Evolutionary conservation across 2,113 vertebrate species (phyloP).

Genomic region (Seriola aureovittata): DNA sequence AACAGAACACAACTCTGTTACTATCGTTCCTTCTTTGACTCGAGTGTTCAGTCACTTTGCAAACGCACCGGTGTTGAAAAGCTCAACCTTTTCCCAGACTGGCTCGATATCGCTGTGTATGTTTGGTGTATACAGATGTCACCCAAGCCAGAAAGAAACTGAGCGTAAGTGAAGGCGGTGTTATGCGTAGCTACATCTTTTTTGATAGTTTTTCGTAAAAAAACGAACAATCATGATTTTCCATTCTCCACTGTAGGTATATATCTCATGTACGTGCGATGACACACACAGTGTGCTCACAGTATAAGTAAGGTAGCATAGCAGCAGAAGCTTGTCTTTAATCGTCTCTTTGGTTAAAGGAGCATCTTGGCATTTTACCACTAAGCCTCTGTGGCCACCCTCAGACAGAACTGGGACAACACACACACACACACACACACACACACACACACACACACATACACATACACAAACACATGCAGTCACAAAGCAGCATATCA

Average conservation of each 20-base stretch:
- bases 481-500: constrained; percentile 39
- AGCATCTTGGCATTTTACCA: constrained; percentile 62
- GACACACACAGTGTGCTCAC: constrained; percentile 3
- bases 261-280: constrained; percentile 12
- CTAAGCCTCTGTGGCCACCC: constrained; percentile 60
- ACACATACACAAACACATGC: constrained; percentile 28
- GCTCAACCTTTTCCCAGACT: constrained; percentile 19
- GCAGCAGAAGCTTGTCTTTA: constrained; percentile 47
- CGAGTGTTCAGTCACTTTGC: not conserved
- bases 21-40: not conserved
- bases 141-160: not conserved
- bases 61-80: constrained; percentile 9
- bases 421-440: not conserved
- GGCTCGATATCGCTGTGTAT: constrained; percentile 11
- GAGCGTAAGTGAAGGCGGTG: not conserved
- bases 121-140: constrained; percentile 45
- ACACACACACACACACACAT: not conserved
- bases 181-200: not conserved
- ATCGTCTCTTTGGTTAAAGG: constrained; percentile 48
- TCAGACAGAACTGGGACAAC: constrained; percentile 56
- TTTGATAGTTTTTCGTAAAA: not conserved
- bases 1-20: constrained; percentile 20
- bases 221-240: constrained; percentile 2
- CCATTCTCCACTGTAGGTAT: not conserved
- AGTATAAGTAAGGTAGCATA: constrained; percentile 9